Evolutionary conservation across 2,113 vertebrate species (phyloP).

Genomic region (Cynopterus brachyotis): DNA sequence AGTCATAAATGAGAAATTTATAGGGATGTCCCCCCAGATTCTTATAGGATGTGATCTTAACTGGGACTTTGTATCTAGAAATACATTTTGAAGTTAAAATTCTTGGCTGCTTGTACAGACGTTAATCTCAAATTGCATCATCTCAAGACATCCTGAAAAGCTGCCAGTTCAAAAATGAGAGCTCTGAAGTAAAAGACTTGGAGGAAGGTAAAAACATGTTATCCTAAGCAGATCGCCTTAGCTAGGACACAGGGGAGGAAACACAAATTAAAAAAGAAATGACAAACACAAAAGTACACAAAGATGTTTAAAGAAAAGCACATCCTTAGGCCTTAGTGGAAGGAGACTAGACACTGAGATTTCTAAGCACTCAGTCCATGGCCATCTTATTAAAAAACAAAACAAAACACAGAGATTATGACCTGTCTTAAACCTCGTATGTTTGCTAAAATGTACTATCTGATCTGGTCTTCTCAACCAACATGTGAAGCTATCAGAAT

Average conservation of each 20-base stretch:
- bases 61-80: neutral
- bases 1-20: neutral
- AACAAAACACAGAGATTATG: neutral
- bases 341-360: neutral
- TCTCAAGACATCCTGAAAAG: neutral
- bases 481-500: neutral
- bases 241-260: neutral
- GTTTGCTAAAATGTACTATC: neutral
- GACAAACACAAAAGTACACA: neutral
- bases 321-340: neutral
- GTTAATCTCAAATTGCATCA: neutral
- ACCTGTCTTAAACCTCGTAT: neutral
- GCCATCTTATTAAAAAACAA: neutral
- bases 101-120: neutral
- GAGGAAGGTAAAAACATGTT: neutral
- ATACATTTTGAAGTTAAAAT: neutral
- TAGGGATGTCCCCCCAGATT: neutral
- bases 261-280: neutral
- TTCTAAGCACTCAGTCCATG: neutral
- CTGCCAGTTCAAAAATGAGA: neutral
- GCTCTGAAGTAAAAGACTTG: neutral
- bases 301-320: neutral
- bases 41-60: neutral
- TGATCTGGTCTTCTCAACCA: neutral
- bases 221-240: neutral